phyloP scores from a whole-genome alignment of 1,140 invertebrate species.

The Brachionus angularis region DNA sequence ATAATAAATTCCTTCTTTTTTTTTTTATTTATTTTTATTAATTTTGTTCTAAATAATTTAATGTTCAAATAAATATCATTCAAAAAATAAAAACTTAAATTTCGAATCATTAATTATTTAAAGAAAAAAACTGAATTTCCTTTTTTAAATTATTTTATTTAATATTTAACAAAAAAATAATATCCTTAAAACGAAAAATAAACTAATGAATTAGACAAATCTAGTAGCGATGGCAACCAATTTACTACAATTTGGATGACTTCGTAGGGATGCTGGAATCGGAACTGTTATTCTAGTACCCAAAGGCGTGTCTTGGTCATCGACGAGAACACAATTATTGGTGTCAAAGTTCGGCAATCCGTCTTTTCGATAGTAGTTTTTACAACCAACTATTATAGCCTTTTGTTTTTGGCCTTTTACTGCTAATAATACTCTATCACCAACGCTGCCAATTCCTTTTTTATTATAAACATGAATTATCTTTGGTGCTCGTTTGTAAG shows the following conservation, averaged over 20 bases:
- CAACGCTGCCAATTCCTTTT: slow-evolving; percentile 69
- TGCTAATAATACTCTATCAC: slow-evolving; percentile 78
- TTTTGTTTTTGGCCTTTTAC: slow-evolving; percentile 95
- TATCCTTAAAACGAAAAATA: not conserved
- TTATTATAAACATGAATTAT: slow-evolving; percentile 61
- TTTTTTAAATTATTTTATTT: no score
- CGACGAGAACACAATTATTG: slow-evolving; percentile 92
- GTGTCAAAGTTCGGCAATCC: slow-evolving; percentile 87
- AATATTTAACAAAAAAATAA: not conserved
- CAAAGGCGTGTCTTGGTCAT: slow-evolving; percentile 84
- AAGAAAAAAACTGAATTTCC: no score
- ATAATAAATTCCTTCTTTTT: no score
- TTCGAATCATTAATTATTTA: no score
- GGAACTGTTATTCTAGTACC: slow-evolving; percentile 90
- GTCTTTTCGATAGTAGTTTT: slow-evolving; percentile 67
- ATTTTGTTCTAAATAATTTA: no score
- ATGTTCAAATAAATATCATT: no score
- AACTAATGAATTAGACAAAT: slow-evolving; percentile 71
- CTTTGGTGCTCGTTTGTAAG: slow-evolving; percentile 59
- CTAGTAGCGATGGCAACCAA: slow-evolving; percentile 82
- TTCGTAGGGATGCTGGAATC: slow-evolving; percentile 81
- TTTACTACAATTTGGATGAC: slow-evolving; percentile 84
- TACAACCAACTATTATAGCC: slow-evolving; percentile 85
- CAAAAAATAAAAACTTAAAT: no score
- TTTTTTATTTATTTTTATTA: no score